Conservation (phyloP, 64 coral and sea anemone genomes). For the Dendrophyllia cribrosa region DNA sequence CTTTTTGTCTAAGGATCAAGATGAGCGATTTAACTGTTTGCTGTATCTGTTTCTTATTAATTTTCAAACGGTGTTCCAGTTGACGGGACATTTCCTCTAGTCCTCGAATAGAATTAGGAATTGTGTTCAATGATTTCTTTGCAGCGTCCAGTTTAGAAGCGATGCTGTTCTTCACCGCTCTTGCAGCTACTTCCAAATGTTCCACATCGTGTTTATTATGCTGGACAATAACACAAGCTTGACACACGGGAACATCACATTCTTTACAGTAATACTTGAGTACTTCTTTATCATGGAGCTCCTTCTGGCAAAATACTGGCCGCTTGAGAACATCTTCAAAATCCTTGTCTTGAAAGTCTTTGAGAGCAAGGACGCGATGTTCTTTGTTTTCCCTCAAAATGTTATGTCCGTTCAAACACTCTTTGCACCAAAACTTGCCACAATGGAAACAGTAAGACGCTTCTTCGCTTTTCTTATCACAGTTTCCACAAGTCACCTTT, state of each 20-base stretch:
- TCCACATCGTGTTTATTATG: conserved; percentile 63
- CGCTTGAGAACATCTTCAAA: conserved; percentile 71
- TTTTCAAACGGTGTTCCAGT: neutral
- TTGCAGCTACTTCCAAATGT: conserved; percentile 1
- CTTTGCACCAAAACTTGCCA: conserved; percentile 60
- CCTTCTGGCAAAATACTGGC: conserved; percentile 55
- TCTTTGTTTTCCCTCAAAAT: conserved; percentile 55
- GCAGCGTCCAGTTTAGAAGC: neutral
- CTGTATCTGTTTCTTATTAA: neutral
- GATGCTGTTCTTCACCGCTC: neutral
- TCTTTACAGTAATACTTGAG: conserved; percentile 59
- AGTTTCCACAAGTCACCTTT: conserved; percentile 66
- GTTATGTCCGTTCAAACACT: conserved; percentile 52
- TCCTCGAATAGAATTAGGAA: neutral
- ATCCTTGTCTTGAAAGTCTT: conserved; percentile 63
- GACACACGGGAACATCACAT: conserved; percentile 36
- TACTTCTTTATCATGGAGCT: conserved; percentile 35
- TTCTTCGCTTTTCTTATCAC: conserved; percentile 16
- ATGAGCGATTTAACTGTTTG: neutral
- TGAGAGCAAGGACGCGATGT: conserved; percentile 57
- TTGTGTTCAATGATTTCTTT: neutral
- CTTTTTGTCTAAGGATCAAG: neutral
- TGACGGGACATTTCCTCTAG: neutral
- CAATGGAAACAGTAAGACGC: conserved; percentile 52
- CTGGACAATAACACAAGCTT: conserved; percentile 30